phyloP scores from a whole-genome alignment of 2,888 invertebrate genomes.

The Eupithecia inturbata region DNA sequence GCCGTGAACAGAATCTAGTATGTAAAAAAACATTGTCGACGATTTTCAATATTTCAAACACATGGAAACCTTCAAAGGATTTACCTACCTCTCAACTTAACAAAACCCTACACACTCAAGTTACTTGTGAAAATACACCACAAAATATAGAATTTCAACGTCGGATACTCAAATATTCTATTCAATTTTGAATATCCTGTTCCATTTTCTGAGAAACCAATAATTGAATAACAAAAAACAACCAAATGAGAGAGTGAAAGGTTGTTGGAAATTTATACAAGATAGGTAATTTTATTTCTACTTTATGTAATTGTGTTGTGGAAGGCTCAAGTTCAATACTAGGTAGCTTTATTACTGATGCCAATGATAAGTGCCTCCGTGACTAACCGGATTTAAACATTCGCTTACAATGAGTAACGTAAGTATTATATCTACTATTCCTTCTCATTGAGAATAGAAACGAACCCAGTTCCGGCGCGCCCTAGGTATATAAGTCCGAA shows the following conservation, averaged over 20 bases:
- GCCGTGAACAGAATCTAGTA: neutral
- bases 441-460: neutral
- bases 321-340: neutral
- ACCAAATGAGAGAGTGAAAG: neutral
- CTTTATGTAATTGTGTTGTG: no score
- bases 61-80: neutral
- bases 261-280: neutral
- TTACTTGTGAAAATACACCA: slow-evolving; percentile 2
- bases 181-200: slow-evolving; percentile 6
- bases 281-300: neutral
- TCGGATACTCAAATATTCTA: slow-evolving; percentile 9
- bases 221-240: slow-evolving; percentile 8
- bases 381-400: neutral
- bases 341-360: no score
- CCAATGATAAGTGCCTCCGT: no score
- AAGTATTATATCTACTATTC: neutral
- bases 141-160: slow-evolving; percentile 12
- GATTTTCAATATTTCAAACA: neutral
- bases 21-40: neutral
- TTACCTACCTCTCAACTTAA: neutral
- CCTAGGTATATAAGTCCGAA: slow-evolving; percentile 14
- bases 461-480: neutral
- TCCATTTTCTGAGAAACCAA: slow-evolving; percentile 2
- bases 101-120: slow-evolving; percentile 4
- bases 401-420: neutral